phyloP scores from a whole-genome alignment of 2,888 invertebrate genomes.

The Lasioglossum lativentre region DNA sequence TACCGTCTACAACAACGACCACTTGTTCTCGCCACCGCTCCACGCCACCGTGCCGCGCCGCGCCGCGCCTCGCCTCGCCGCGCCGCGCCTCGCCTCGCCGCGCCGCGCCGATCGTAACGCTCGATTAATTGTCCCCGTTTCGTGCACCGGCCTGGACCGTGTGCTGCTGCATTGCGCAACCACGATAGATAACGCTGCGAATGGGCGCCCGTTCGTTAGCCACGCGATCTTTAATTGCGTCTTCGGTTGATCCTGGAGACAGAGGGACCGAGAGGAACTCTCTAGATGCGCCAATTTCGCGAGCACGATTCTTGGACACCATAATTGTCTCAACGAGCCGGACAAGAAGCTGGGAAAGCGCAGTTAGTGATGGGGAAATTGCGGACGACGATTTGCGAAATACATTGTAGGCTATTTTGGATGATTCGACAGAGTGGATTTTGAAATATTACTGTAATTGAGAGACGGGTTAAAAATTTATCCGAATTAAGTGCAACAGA shows the following conservation, averaged over 20 bases:
- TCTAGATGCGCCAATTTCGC: not conserved
- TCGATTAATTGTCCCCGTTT: conserved; percentile 41
- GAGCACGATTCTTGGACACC: not conserved
- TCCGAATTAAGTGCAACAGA: too few relatives aligned
- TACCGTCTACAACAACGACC: conserved; percentile 9
- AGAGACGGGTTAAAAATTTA: too few relatives aligned
- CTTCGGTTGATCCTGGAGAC: not conserved
- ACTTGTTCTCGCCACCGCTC: not conserved
- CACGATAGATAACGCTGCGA: not conserved
- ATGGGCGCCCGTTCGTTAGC: conserved; percentile 55
- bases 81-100: too few relatives aligned
- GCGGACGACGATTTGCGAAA: too few relatives aligned
- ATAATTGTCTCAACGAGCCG: not conserved
- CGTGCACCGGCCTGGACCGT: conserved; percentile 2
- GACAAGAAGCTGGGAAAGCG: not conserved
- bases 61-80: too few relatives aligned
- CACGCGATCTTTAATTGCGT: conserved; percentile 54
- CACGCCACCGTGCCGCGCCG: not conserved
- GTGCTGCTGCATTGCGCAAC: conserved; percentile 31
- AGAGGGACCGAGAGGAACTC: not conserved
- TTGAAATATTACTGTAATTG: too few relatives aligned
- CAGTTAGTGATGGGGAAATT: not conserved
- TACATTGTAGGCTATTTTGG: too few relatives aligned
- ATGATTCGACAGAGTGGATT: too few relatives aligned
- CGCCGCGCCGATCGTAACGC: conserved; percentile 32